Base-by-base conservation (phyloP, 2,797 vertebrate species). In the Tenualosa thibaudeaui region DNA sequence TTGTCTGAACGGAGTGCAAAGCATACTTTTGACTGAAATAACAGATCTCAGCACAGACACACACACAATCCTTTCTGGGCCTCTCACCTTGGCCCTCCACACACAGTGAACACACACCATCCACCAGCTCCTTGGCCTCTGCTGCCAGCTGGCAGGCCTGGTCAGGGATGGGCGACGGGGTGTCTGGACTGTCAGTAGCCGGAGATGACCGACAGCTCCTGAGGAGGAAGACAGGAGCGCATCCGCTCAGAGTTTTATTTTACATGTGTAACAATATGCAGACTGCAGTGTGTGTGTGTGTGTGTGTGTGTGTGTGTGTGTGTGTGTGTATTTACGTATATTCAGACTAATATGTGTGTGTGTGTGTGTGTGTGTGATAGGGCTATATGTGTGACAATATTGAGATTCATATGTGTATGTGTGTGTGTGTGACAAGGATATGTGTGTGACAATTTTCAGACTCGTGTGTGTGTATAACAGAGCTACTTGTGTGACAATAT, bases 71-170 rank as follows among this genome's bases (percentile, higher is more conserved):
- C 24, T 26, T 7, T 26, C 3, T 15, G 5, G 65, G 15, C 24
- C 46, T 81, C 85, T 87, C 65, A 89, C 87, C 83, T 86, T 89
- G 86, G 85, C 92, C 89, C 0, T 93, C 93, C 26, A 88, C 83
- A 40, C 90, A 68, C 81, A 89, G 85, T 0, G 84, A 86, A 40
- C 90, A 83, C 22, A 90, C 93, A 13, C 92, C 93, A 0, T 94
- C 94, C 89, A 97, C 90, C 82, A 97, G 93, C 75, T 96, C 95
- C 87, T 95, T 96, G 87, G 96, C 97, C 90, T 97, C 96, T 54
- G 93, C 94, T 3, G 95, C 94, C 89, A 97, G 94, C 81, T 96
- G 94, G 83, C 92, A 91, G 82, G 95, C 93, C 0, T 95, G 85
- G 86, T 96, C 95, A 82, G 94, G 94, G 86, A 95, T 88, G 0